Base-by-base conservation (phyloP, 2,113 vertebrate species). In the Grallaria varia region DNA sequence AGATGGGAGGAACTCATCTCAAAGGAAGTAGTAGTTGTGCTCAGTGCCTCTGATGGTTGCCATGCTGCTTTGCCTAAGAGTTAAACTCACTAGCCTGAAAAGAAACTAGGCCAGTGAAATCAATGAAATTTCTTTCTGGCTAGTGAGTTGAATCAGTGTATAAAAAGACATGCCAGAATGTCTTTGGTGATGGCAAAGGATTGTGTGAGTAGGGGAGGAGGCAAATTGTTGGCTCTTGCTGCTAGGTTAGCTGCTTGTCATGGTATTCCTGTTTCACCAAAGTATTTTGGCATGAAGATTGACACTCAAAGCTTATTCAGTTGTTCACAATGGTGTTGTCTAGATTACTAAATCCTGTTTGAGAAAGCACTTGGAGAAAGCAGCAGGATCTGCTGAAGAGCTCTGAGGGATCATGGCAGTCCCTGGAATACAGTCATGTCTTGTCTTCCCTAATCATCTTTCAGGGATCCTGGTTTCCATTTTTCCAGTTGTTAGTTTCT, bases 1-100 rank as follows among this genome's bases (percentile, higher is more conserved):
- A 25, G 19, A 31, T 0, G 0, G 39, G 56, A 77, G 18, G 30
- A 80, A 12, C 27, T 24, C 1, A 2, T 33, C 62, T 39, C 30
- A 33, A 45, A 49, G 63, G n/a, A 69, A n/a, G 28, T 4, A 31
- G 44, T 8, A 10, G 30, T 13, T 82, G 52, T 68, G 79, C 24
- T 56, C 5, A 0, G 1, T 27, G 20, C 45, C 80, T 86, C 35
- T 40, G 45, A 13, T 64, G 35, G 35, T 91, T 12, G 13, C 37
- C 3, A 1, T 18, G 22, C 13, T 8, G 0, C 18, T 62, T 49
- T 77, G 63, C 35, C 28, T 31, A 31, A 28, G 55, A 59, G 62
- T 50, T 82, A 42, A 62, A 64, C 4, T 56, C 53, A 33, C 3
- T 8, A 52, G 60, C 44, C 39, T 87, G 52, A 47, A 45, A 78